Evolutionary conservation across 1,140 invertebrate species (phyloP).

Genomic region (Rhopalosiphum padi): DNA sequence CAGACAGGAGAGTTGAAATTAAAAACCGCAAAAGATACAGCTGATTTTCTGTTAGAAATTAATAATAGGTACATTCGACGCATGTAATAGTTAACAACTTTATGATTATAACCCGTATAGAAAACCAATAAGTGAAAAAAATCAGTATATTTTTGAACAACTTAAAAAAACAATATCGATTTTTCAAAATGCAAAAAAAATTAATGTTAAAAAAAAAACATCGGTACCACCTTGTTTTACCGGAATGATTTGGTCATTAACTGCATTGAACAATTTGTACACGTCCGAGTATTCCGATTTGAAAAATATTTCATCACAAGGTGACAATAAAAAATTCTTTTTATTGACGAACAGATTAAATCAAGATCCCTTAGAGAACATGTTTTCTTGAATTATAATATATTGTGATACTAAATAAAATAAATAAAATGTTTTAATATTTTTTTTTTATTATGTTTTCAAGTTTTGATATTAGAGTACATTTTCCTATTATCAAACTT

Average conservation of each 20-base stretch:
- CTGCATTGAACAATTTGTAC: not conserved
- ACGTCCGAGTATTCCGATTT: not conserved
- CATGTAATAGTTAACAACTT: not conserved
- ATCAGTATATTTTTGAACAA: slow-evolving; percentile 8
- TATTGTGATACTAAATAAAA: too few species aligned
- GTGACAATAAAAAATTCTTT: not conserved
- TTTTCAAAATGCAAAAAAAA: not conserved
- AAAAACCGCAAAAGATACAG: not conserved
- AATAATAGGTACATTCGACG: not conserved
- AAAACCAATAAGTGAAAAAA: not conserved
- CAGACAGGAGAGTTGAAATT: not conserved
- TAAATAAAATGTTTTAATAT: too few species aligned
- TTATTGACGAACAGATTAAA: not conserved
- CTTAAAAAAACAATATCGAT: not conserved
- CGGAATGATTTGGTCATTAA: not conserved
- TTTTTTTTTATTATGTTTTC: too few species aligned
- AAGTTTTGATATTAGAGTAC: too few species aligned
- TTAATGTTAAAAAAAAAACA: not conserved
- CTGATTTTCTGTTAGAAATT: not conserved
- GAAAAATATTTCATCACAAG: not conserved
- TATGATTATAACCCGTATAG: not conserved
- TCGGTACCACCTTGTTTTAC: not conserved
- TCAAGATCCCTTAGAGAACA: slow-evolving; percentile 11
- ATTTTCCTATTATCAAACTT: too few species aligned
- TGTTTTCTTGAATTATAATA: not conserved